A percentile compares a stretch with the other conserved stretches of the same genome.
These are phyloP conservation scores for Neoitamus cyanurus DNA, from an alignment of 2,888 invertebrate genomes.

Conservation along the genomic window DNA sequence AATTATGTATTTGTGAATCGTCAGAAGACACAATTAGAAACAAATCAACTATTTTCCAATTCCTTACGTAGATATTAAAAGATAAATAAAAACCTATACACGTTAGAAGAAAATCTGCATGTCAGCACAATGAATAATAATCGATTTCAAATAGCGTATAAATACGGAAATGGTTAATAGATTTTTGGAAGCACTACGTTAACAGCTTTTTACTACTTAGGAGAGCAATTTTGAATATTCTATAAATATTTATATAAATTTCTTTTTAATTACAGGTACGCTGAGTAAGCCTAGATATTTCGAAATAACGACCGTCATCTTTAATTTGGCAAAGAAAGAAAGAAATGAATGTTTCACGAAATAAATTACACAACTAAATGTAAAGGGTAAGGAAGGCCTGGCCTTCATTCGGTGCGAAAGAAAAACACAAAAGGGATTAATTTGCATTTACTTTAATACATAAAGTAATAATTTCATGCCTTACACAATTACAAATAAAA, in stretches of 20 bases:
- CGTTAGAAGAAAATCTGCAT: not conserved
- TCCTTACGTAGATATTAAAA: no score
- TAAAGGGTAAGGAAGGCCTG: no score
- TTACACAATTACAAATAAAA: not conserved
- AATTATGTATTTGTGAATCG: no score
- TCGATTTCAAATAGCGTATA: not conserved
- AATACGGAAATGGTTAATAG: not conserved
- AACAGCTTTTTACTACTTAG: not conserved
- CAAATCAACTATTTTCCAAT: no score
- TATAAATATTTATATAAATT: not conserved
- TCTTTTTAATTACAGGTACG: not conserved
- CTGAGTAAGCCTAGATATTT: not conserved
- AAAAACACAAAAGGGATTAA: slow-evolving; percentile 7
- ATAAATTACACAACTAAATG: not conserved
- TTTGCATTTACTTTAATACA: slow-evolving; percentile 11
- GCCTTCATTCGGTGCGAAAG: not conserved
- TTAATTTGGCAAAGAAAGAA: not conserved
- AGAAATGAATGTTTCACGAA: not conserved
- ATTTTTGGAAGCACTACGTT: not conserved
- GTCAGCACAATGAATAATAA: not conserved
- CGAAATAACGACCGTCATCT: not conserved
- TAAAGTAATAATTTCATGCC: slow-evolving; percentile 25
- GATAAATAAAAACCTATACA: no score
- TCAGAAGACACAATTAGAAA: no score
- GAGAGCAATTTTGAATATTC: not conserved